phyloP scores from a whole-genome alignment of 2,888 invertebrate genomes.

The Halocaridina rubra region DNA sequence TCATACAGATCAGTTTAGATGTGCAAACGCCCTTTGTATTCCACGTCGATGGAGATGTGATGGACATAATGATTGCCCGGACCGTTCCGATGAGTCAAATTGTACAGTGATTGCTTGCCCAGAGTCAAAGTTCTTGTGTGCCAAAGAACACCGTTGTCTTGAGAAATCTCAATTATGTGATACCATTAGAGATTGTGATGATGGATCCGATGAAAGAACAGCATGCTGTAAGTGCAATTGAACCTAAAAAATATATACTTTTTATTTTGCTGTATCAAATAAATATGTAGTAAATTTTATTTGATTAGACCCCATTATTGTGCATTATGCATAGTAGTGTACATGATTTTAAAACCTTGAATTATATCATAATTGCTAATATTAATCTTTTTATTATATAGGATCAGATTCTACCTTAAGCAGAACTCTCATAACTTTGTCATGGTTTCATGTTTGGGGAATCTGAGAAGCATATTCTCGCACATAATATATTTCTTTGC shows the following conservation, averaged over 20 bases:
- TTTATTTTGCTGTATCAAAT: not conserved
- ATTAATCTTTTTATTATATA: no score
- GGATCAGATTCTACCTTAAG: no score
- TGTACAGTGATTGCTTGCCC: conserved; percentile 85
- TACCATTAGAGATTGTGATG: conserved; percentile 89
- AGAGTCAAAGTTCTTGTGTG: conserved; percentile 90
- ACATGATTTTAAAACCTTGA: no score
- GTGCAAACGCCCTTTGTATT: conserved; percentile 92
- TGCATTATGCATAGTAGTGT: not conserved
- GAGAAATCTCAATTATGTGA: conserved; percentile 89
- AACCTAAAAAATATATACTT: not conserved
- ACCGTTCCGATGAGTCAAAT: conserved; percentile 89
- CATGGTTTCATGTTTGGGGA: no score
- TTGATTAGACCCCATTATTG: no score
- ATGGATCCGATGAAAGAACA: conserved; percentile 88
- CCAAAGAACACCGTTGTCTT: conserved; percentile 86
- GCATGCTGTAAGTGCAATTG: conserved; percentile 82
- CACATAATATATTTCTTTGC: no score
- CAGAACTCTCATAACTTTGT: no score
- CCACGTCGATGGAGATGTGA: conserved; percentile 75
- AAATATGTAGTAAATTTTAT: no score
- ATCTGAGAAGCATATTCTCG: no score
- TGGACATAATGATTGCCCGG: conserved; percentile 81
- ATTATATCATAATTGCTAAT: no score
- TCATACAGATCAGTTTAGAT: conserved; percentile 90